Evolutionary conservation across 2,797 vertebrate species (phyloP).

Genomic region (Thalassophryne amazonica): DNA sequence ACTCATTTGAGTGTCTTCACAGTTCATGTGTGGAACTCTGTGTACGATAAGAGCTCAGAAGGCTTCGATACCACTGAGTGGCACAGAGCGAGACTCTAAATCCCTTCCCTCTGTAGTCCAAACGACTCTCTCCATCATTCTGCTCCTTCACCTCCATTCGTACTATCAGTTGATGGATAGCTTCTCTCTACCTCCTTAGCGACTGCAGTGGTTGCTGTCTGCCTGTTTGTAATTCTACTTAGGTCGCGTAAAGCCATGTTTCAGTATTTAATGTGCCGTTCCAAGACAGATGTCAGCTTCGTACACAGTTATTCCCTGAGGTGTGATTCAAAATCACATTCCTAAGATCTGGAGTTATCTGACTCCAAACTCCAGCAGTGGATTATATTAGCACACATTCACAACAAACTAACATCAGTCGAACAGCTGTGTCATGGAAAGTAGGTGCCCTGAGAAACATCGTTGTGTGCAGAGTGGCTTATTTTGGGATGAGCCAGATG

Average conservation of each 20-base stretch:
- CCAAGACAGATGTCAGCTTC: conserved; percentile 40
- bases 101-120: conserved; percentile 39
- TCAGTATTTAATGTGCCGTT: conserved; percentile 36
- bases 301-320: conserved; percentile 37
- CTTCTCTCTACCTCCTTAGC: conserved; percentile 24
- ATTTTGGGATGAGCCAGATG: conserved; percentile 2
- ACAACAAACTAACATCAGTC: conserved; percentile 13
- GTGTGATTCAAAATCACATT: conserved; percentile 46
- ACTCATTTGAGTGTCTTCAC: conserved; percentile 11
- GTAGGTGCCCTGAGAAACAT: background rate
- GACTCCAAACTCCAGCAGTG: conserved; percentile 2
- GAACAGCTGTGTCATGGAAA: conserved; percentile 2
- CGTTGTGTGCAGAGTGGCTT: background rate
- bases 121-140: conserved; percentile 29
- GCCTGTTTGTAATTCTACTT: conserved; percentile 61
- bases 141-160: conserved; percentile 23
- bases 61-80: conserved; percentile 15
- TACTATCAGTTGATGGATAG: conserved; percentile 44
- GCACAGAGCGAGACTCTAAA: conserved; percentile 34
- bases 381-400: conserved; percentile 18
- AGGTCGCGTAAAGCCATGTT: conserved; percentile 27
- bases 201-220: conserved; percentile 4
- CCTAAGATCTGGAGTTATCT: conserved; percentile 28
- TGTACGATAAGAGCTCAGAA: background rate
- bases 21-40: background rate